Percentiles rank a stretch among this genome's conserved stretches.
phyloP scores from a whole-genome alignment of 2,797 vertebrate species.

The Alauda arvensis region DNA sequence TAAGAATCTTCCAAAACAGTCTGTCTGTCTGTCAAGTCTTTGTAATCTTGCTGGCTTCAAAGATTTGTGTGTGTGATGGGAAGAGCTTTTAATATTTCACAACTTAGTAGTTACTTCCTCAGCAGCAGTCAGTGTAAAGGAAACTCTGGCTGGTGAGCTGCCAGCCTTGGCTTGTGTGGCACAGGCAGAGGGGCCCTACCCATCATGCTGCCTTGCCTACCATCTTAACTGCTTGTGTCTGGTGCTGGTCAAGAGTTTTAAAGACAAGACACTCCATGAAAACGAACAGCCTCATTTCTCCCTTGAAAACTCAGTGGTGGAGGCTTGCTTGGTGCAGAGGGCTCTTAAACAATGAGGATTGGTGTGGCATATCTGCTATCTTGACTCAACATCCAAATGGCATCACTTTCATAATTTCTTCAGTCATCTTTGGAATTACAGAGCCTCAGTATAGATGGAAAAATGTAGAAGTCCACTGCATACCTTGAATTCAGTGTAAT shows the following conservation, averaged over 20 bases:
- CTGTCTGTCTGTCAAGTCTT: not conserved
- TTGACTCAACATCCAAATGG: not conserved
- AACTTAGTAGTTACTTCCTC: not conserved
- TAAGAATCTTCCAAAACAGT: not conserved
- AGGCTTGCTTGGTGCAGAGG: not conserved
- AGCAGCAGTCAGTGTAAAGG: not conserved
- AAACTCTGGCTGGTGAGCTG: not conserved
- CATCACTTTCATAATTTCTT: not conserved
- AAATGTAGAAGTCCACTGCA: not conserved
- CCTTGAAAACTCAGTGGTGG: conserved; percentile 3
- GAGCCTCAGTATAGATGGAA: not conserved
- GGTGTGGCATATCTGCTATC: not conserved
- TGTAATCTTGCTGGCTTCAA: not conserved
- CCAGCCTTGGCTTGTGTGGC: not conserved
- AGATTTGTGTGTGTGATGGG: not conserved
- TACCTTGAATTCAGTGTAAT: not conserved
- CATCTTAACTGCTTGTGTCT: not conserved
- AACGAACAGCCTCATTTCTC: not conserved
- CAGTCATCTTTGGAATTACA: not conserved
- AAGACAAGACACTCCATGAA: not conserved
- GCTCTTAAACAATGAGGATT: not conserved
- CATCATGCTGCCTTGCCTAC: not conserved
- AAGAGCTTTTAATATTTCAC: not conserved
- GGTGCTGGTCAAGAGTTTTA: not conserved
- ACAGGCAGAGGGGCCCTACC: not conserved